Percentiles rank a stretch among this genome's conserved stretches.
These are phyloP conservation scores for Pyrocephalus nanus DNA, from an alignment of 2,797 vertebrate genomes.

Conservation along the genomic window DNA sequence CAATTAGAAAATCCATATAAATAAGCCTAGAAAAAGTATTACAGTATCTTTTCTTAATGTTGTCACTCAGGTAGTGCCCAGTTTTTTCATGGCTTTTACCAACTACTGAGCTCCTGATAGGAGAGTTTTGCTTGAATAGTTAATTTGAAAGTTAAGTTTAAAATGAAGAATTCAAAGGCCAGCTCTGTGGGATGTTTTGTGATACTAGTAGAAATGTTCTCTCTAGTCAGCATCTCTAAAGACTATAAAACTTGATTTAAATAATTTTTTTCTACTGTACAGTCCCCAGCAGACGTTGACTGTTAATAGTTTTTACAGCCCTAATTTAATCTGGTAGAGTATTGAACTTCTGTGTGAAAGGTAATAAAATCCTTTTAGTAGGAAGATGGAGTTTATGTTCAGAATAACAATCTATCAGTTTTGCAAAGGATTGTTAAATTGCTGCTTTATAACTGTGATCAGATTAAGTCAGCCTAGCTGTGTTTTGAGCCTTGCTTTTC, in stretches of 20 bases:
- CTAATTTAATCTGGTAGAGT: slow-evolving; percentile 66
- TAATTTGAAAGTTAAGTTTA: slow-evolving; percentile 26
- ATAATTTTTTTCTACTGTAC: slow-evolving; percentile 32
- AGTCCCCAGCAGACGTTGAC: neutral
- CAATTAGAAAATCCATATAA: slow-evolving; percentile 9
- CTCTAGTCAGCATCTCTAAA: slow-evolving; percentile 49
- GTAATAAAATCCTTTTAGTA: slow-evolving; percentile 70
- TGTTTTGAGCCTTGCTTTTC: slow-evolving; percentile 12
- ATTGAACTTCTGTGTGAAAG: slow-evolving; percentile 53
- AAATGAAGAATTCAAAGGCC: neutral
- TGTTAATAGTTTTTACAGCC: slow-evolving; percentile 58
- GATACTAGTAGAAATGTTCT: slow-evolving; percentile 23
- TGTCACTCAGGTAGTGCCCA: neutral
- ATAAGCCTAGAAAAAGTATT: neutral
- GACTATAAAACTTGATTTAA: slow-evolving; percentile 29
- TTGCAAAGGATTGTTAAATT: slow-evolving; percentile 58
- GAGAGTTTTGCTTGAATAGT: slow-evolving; percentile 2
- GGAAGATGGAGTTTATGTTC: slow-evolving; percentile 67
- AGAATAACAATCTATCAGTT: slow-evolving; percentile 68
- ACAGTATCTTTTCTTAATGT: neutral
- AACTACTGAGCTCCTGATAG: neutral
- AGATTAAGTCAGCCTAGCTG: neutral
- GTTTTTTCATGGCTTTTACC: slow-evolving; percentile 5
- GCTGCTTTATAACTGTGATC: neutral
- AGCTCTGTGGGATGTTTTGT: slow-evolving; percentile 30